A percentile compares a stretch with the other conserved stretches of the same genome.
phyloP scores from a whole-genome alignment of 1,140 invertebrate species.

The Pentalonia nigronervosa region DNA sequence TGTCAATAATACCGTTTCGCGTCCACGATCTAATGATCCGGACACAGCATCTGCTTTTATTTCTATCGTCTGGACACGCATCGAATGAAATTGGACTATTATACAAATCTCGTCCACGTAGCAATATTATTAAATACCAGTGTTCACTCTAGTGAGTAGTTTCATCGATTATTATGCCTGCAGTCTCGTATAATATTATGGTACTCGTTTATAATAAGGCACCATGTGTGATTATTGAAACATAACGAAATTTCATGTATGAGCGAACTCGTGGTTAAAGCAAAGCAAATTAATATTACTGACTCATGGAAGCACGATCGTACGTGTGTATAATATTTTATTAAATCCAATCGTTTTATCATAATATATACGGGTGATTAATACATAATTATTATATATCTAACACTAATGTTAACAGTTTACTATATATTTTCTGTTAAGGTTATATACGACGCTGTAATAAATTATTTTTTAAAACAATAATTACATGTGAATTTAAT shows the following conservation, averaged over 20 bases:
- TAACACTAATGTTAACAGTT: not conserved
- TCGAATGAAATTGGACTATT: conserved; percentile 48
- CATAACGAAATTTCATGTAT: conserved; percentile 58
- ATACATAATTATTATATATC: not conserved
- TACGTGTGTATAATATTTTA: not conserved
- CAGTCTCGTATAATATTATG: conserved; percentile 47
- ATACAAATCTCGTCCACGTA: conserved; percentile 23
- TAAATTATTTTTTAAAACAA: not conserved
- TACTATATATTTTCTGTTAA: not conserved
- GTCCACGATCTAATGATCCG: conserved; percentile 53
- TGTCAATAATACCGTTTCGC: conserved; percentile 55
- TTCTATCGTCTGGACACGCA: conserved; percentile 49
- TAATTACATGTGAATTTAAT: not conserved
- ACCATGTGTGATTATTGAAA: conserved; percentile 57
- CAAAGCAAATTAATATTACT: conserved; percentile 54
- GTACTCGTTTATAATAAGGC: conserved; percentile 40
- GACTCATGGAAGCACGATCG: not conserved
- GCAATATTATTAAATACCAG: conserved; percentile 45
- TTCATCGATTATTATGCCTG: conserved; percentile 16
- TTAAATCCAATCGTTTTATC: not conserved
- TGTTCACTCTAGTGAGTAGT: conserved; percentile 57
- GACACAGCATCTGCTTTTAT: conserved; percentile 55
- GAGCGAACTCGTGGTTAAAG: conserved; percentile 51
- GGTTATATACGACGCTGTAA: not conserved
- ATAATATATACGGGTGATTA: not conserved